Percentiles rank a stretch among this genome's conserved stretches.
These are phyloP conservation scores for Chunga burmeisteri DNA, from an alignment of 2,113 vertebrate genomes.

Conservation along the genomic window DNA sequence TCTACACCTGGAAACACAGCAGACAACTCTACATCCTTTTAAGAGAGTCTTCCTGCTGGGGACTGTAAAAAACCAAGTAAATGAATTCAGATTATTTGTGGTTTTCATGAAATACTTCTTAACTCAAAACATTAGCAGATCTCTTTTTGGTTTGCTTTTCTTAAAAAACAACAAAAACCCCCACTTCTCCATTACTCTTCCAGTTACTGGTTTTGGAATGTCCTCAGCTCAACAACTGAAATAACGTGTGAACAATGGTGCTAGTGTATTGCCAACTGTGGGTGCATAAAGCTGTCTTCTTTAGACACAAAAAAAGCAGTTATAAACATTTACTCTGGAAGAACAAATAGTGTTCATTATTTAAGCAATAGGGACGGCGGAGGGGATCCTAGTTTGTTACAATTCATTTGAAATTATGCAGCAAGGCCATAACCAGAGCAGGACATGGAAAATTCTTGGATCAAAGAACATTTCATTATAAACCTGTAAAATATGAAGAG, in stretches of 20 bases:
- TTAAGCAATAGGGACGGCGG: neutral
- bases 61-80: neutral
- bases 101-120: neutral
- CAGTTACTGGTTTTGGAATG: neutral
- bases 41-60: rapidly evolving
- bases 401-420: neutral
- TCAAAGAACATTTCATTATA: neutral
- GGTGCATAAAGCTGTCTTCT: neutral
- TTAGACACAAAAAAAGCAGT: neutral
- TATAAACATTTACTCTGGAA: neutral
- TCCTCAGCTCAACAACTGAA: neutral
- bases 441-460: neutral
- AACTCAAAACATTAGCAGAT: neutral
- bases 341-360: neutral
- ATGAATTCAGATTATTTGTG: neutral
- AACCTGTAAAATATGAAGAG: neutral
- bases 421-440: neutral
- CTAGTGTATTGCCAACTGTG: neutral
- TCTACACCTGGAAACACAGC: neutral
- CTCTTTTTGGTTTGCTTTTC: neutral
- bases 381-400: neutral
- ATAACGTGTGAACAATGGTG: neutral
- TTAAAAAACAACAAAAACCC: neutral
- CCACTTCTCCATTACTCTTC: neutral
- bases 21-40: neutral